Percentiles rank a stretch among this genome's conserved stretches.
These are phyloP conservation scores for Taeniopygia guttata DNA, from an alignment of 2,797 vertebrate genomes.

Conservation along the genomic window DNA sequence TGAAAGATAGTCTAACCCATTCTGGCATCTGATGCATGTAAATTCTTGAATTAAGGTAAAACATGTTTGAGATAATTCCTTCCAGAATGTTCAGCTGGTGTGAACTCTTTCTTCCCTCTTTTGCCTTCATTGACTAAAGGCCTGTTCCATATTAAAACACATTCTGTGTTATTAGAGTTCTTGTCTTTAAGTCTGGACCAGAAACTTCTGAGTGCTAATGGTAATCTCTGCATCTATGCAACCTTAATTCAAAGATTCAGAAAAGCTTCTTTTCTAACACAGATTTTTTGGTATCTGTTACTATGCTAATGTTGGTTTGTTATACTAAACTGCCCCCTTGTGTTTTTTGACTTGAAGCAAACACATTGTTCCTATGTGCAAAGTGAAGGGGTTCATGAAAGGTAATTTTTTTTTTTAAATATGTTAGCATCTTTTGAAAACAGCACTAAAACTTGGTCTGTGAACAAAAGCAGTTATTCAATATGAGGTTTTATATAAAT, in stretches of 20 bases:
- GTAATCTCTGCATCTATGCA: background rate
- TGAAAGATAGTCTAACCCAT: background rate
- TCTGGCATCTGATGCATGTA: background rate
- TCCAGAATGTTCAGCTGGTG: background rate
- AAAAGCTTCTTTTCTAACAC: background rate
- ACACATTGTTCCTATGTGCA: background rate
- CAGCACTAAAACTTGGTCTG: background rate
- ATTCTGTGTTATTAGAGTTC: background rate
- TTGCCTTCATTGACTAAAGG: background rate
- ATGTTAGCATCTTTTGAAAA: background rate
- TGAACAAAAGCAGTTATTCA: background rate
- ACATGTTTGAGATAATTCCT: background rate
- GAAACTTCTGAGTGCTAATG: background rate
- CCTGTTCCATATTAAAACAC: background rate
- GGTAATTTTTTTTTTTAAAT: background rate
- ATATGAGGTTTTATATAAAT: background rate
- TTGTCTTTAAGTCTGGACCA: background rate
- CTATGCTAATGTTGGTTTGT: background rate
- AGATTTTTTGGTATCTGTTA: background rate
- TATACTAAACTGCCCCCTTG: slow-evolving; percentile 64
- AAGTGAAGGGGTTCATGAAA: background rate
- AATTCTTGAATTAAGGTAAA: background rate
- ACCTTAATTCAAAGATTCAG: background rate
- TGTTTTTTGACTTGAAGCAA: slow-evolving; percentile 2
- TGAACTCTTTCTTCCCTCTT: background rate